Conservation (phyloP, 2,888 invertebrate species). For the Epirrita christyi region DNA sequence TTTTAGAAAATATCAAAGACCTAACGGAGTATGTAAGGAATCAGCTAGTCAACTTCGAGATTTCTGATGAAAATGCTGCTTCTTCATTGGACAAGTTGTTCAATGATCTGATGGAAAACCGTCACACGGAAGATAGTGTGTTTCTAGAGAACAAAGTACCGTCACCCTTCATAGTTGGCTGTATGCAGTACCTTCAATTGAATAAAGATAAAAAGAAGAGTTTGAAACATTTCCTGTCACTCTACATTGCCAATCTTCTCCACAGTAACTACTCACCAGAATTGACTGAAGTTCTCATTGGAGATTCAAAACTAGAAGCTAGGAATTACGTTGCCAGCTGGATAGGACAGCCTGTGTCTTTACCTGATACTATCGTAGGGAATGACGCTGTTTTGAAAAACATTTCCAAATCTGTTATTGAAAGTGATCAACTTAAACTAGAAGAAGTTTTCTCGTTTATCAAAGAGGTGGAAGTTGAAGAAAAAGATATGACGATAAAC, state of each 20-base stretch:
- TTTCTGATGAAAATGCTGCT: conserved; percentile 61
- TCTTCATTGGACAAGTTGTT: conserved; percentile 65
- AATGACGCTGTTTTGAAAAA: conserved; percentile 60
- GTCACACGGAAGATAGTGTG: conserved; percentile 58
- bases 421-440: conserved; percentile 55
- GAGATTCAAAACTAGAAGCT: conserved; percentile 74
- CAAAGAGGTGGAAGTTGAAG: conserved; percentile 51
- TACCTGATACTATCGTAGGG: conserved; percentile 60
- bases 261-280: conserved; percentile 85
- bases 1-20: conserved; percentile 62
- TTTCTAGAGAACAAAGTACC: conserved; percentile 73
- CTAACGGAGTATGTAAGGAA: conserved; percentile 63
- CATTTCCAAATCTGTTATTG: conserved; percentile 73
- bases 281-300: conserved; percentile 75
- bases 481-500: conserved; percentile 50
- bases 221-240: conserved; percentile 69
- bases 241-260: conserved; percentile 81
- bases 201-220: conserved; percentile 66
- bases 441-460: conserved; percentile 62
- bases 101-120: conserved; percentile 68
- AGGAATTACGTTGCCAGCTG: conserved; percentile 82
- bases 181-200: conserved; percentile 65
- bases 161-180: conserved; percentile 73
- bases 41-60: conserved; percentile 69
- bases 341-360: conserved; percentile 60